Evolutionary conservation across 2,113 vertebrate species (phyloP), one percentile per base, ranked within the genome.

Genomic region (Notothenia coriiceps): DNA sequence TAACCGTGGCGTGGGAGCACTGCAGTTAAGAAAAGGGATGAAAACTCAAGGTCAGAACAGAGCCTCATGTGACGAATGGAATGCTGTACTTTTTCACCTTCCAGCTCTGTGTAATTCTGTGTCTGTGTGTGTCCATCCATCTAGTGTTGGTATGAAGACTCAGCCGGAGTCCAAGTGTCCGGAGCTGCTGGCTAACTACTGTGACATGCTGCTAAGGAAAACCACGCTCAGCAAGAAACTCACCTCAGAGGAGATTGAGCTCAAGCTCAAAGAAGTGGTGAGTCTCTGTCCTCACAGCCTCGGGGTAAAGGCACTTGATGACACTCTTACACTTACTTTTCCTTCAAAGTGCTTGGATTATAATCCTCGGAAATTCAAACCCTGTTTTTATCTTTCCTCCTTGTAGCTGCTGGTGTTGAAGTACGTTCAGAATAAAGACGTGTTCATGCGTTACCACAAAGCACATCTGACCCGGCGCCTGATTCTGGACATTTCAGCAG

Each of bases 401-500:
- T 17, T 14, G 35, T 80, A 91, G 89, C 84, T 99, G 70, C 93
- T 99, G 94, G 98, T 99, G 89, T 95, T 99, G 83, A 99, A 99
- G 83, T 99, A 99, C 44, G 98, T 99, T 80, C 98, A 99, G 92
- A 99, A 99, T 90, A 99, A 99, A 94, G 98, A 99, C 11, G 98
- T 99, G 80, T 99, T 99, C 88, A 99, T 99, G 98, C 94, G 98
- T 22, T 99, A 99, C 54, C 98, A 99, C 93, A 99, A 99, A 96
- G 98, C 98, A 91, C 98, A 99, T 84, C 94, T 99, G 87, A 99
- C 98, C 29, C 92, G 97, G 44, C 97, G 98, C 67, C 95, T 99
- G 72, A 99, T 99, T 91, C 84, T 99, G 86, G 98, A 99, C 94
- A 99, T 99, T 81, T 99, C 98, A 29, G 98, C 98, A 12, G 98